Base-by-base conservation (phyloP, 2,797 vertebrate genomes). In the Caiman crocodilus region DNA sequence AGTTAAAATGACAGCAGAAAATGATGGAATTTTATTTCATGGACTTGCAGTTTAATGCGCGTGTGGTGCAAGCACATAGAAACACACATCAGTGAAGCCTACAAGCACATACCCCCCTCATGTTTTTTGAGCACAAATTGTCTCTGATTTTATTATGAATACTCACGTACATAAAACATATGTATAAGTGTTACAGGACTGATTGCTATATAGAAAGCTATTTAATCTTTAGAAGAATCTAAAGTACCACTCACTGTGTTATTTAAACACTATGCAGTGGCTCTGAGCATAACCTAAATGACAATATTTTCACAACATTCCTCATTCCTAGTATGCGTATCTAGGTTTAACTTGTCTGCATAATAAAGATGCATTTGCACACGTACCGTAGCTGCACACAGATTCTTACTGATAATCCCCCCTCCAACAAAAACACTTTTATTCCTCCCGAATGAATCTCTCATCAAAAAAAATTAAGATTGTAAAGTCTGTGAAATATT, bases 1-100 rank as follows among this genome's bases (percentile, higher is more conserved):
- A 97, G 94, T 84, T 96, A 96, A 94, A 96, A 96, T 98, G 97
- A 95, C 87, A 94, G 94, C 89, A 95, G 94, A 97, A 96, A 97
- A 96, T 96, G 95, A 96, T 90, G 88, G 93, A 96, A 95, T 94
- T 15, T 26, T 83, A 83, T 96, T 94, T 97, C 92, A 94, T 87
- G 94, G 42, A 50, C 42, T 50, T 50, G 42, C 42, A 50, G 81
- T 90, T 96, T 91, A 94, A 82, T 94, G 82, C 92, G 85, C 91
- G 87, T 88, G 90, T 56, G 78, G 56, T 28, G 4, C 79, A 85
- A 76, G 81, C 87, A 42, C 13, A 92, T 0, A 73, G 25, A 73
- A 9, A 71, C 3, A 28, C 73, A 86, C 60, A 75, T 75, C 15
- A 64, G 56, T 73, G 30, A 20, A 69, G 56, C 82, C 87, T 9